Base-by-base conservation (phyloP, 1,140 invertebrate species). In the Hyles vespertilio region DNA sequence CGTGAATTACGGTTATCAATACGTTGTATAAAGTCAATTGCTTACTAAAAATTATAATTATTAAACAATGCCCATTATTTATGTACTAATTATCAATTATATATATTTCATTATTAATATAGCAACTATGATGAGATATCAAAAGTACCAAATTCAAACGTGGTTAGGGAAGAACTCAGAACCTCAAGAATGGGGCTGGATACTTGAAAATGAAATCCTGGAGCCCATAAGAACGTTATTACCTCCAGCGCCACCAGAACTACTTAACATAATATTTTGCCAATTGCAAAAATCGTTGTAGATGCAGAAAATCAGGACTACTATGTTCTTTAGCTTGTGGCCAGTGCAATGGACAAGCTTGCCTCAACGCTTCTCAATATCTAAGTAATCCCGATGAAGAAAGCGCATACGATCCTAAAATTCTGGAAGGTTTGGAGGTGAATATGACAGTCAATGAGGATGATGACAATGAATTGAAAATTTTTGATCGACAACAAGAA, bases 161-260 rank as follows among this genome's bases (percentile, higher is more conserved):
- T 87, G 85, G 81, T 59, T 81, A 72, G 78, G 77, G 52, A 64
- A 82, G 32, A 56, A 85, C 51, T 67, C 85, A 59, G 61, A 79
- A 66, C 81, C 83, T 48, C 63, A 79, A 67, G 67, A 70, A 64
- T 89, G 79, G 78, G 76, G 72, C 45, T 86, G 75, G 82, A 67
- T 58, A 58, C 45, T 74, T 51, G 61, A 59, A 66, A 70, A 79
- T 61, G 59, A 67, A 61, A 65, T 79, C 34, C 56, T 87, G 60
- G 61, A 79, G 58, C 82, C 86, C 56, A 74, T 75, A 32, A 61
- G 34, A 58, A 78, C 66, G 40, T 51, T 70, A 57, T 61, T 70
- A 53, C 68, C 67, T 57, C 68, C 76, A 60, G 81, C 75, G 54
- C 78, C 81, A 67, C 61, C 56, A n/a, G 64, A 74, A 61, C 52